Evolutionary conservation across 2,888 invertebrate genomes (phyloP).

Genomic region (Lepidocyrtoides sp.): DNA sequence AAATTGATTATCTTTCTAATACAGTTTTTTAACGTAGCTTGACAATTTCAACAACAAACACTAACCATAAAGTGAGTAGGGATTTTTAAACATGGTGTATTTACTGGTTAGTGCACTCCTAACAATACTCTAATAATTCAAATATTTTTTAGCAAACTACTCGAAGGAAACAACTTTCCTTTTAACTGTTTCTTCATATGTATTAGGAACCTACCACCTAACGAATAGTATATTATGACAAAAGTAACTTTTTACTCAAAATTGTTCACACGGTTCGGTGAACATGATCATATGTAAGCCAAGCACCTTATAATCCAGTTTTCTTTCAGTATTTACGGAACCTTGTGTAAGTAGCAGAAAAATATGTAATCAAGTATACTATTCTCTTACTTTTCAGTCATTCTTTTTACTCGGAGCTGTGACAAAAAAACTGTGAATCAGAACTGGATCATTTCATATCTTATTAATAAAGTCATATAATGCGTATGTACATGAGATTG

Average conservation of each 20-base stretch:
- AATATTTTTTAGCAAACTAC: background rate
- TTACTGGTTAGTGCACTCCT: too few relatives aligned
- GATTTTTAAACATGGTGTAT: too few relatives aligned
- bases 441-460: background rate
- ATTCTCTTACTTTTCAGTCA: slow-evolving; percentile 7
- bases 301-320: slow-evolving; percentile 74
- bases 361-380: background rate
- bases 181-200: too few relatives aligned
- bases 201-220: too few relatives aligned
- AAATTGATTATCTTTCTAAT: slow-evolving; percentile 53
- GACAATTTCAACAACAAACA: too few relatives aligned
- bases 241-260: background rate
- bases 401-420: background rate
- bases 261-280: background rate
- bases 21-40: slow-evolving; percentile 18
- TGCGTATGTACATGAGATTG: background rate
- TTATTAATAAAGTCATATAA: background rate
- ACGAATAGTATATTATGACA: too few relatives aligned
- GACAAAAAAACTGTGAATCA: background rate
- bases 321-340: background rate
- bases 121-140: background rate
- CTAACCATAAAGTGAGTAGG: too few relatives aligned
- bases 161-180: too few relatives aligned
- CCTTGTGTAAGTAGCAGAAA: slow-evolving; percentile 1
- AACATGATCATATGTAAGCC: slow-evolving; percentile 69